Evolutionary conservation across 2,113 vertebrate genomes (phyloP), one percentile per base, ranked within the genome.

Genomic region (Ciconia maguari): DNA sequence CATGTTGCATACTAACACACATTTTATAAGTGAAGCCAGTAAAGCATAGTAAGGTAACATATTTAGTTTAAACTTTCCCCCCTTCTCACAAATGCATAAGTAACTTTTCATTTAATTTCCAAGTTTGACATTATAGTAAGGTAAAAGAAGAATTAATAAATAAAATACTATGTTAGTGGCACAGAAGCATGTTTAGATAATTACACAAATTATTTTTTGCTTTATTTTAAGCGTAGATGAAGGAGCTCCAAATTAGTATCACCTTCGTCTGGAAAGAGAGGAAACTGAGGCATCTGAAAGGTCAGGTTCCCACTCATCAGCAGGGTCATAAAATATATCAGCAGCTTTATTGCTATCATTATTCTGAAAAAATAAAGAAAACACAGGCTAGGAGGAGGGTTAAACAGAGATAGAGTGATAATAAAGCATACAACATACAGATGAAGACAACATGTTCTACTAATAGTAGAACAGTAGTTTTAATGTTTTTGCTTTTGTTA

Each of bases 301-400:
- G 97, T 99, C 99, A 87, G 98, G 99, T 79, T 99, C 99, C 99
- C 99, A 99, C 81, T 99, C 99, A 97, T 99, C 99, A 96, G 98
- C 98, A 52, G 99, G 99, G 94, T 99, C 98, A 93, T 99, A 99
- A 98, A 99, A 99, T 83, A 99, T 95, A 79, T 99, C 98, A 78
- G 99, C 99, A 97, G 98, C 97, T 98, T 97, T 98, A 94, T 94
- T 97, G 90, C 89, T 88, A 58, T 97, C 80, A 61, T 98, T 98
- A 88, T 95, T 98, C 99, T 99, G 96, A 52, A 96, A 96, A 29
- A 29, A 91, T 12, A 58, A 64, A 87, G 20, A 34, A 44, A 84
- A 83, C 7, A 52, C 9, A 80, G 13, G 3, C 5, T 6, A 88
- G 8, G 4, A 84, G 2, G 3, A 77, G 9, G 3, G 16, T 89